phyloP scores from a whole-genome alignment of 1,140 invertebrate genomes.

The Aphelenchoides avenae region DNA sequence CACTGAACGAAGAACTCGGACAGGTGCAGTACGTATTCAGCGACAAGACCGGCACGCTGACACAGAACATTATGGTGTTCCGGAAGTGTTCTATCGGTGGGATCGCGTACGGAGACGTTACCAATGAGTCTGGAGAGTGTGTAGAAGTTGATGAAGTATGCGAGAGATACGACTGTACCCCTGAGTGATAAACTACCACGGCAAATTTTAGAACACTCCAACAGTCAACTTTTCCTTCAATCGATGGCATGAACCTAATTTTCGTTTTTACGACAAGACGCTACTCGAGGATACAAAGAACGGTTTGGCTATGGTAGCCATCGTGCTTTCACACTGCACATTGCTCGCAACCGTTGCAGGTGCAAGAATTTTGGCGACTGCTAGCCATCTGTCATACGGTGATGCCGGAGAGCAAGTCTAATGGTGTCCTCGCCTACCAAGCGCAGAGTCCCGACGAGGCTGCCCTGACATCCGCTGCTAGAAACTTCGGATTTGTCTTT shows the following conservation, averaged over 20 bases:
- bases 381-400: slow-evolving; percentile 90
- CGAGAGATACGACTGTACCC: too few species aligned
- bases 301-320: slow-evolving; percentile 69
- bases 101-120: slow-evolving; percentile 81
- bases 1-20: slow-evolving; percentile 91
- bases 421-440: slow-evolving; percentile 70
- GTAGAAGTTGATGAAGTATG: slow-evolving; percentile 67
- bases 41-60: slow-evolving; percentile 97
- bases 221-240: slow-evolving; percentile 86
- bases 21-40: slow-evolving; percentile 98
- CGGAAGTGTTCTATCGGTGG: slow-evolving; percentile 96
- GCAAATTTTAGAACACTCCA: slow-evolving; percentile 30
- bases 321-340: too few species aligned
- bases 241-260: slow-evolving; percentile 80
- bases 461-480: slow-evolving; percentile 88
- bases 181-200: slow-evolving; percentile 1
- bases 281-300: slow-evolving; percentile 77
- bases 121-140: slow-evolving; percentile 78
- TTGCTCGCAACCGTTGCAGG: slow-evolving; percentile 37
- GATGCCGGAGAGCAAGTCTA: slow-evolving; percentile 87
- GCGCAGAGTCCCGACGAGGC: slow-evolving; percentile 97
- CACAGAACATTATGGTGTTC: slow-evolving; percentile 98
- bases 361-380: slow-evolving; percentile 62
- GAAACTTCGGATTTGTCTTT: slow-evolving; percentile 98
- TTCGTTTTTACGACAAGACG: slow-evolving; percentile 85